These are phyloP conservation scores for Lutjanus argentimaculatus DNA, from an alignment of 2,797 vertebrate genomes.

Conservation along the genomic window DNA sequence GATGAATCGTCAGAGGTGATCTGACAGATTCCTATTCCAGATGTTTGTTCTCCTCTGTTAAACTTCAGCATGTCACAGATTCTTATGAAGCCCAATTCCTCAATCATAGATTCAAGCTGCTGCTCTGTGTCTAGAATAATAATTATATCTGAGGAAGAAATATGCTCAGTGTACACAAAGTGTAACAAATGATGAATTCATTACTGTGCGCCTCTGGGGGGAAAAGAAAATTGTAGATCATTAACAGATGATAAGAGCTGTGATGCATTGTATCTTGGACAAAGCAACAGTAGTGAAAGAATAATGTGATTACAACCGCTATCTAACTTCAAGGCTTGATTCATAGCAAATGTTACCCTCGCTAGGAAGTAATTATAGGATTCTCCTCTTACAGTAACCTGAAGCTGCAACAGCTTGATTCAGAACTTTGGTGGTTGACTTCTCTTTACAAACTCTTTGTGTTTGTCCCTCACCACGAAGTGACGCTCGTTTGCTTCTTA, in stretches of 20 bases:
- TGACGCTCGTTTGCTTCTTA: conserved; percentile 72
- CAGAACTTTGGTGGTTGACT: conserved; percentile 11
- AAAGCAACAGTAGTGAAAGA: conserved; percentile 26
- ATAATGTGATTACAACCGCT: conserved; percentile 9
- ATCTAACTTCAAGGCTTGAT: conserved; percentile 18
- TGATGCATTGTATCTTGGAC: conserved; percentile 20
- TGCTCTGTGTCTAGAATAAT: conserved; percentile 70
- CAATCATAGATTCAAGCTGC: conserved; percentile 46
- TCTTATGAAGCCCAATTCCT: conserved; percentile 66
- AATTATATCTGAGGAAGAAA: conserved; percentile 60
- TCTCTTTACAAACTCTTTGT: conserved; percentile 39
- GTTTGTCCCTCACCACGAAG: conserved; percentile 54
- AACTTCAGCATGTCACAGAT: conserved; percentile 70
- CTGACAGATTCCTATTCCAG: conserved; percentile 81
- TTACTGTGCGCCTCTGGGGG: conserved; percentile 34
- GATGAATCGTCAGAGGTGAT: conserved; percentile 57
- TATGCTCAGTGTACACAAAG: conserved; percentile 60
- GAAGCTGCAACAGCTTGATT: conserved; percentile 17
- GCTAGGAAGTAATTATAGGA: conserved; percentile 3
- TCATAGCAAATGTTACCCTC: conserved; percentile 11
- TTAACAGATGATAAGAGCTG: conserved; percentile 51
- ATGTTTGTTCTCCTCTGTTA: conserved; percentile 81
- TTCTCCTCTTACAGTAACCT: conserved; percentile 12
- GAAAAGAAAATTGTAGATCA: conserved; percentile 19
- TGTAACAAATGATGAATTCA: conserved; percentile 63